Base-by-base conservation (phyloP, 1,140 invertebrate genomes). In the Kradibia gibbosae region DNA sequence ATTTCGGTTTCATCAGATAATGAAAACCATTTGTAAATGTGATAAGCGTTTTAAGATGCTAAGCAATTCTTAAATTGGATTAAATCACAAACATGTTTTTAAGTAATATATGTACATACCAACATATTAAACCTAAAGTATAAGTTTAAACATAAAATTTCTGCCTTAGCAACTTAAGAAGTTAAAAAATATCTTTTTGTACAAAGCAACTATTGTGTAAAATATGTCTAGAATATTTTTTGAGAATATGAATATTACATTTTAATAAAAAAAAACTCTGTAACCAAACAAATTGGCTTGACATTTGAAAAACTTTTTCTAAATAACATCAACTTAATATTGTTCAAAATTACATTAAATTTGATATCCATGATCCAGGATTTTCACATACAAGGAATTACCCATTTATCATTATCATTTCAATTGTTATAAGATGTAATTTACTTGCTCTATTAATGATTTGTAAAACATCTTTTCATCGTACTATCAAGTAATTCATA, bases 101-200 rank as follows among this genome's bases (percentile, higher is more conserved):
- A 81, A 81, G 3, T 53, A 81, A 80, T 74, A 45, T 80, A 81
- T 81, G 57, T 81, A 81, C 62, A 81, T 81, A 75, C 25, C 75
- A 67, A 62, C 73, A 79, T 28, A 60, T 70, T 79, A 79, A 60
- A 80, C 65, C 55, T 80, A 74, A 81, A 3, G 1, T 71, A 42
- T 48, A 57, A 55, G 42, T 74, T 74, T 80, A 80, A 75, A 15
- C 57, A 25, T 11, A 25, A 53, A 65, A 34, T 8, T 20, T 36
- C 55, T 65, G 60, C 0, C 53, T 67, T 22, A 53, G 22, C 31
- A 39, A 67, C 15, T 55, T 39, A 31, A 60, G 5, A 62, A 31
- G 57, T 79, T 50, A 77, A 22, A n/a, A 77, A 34, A 2, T 79
- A 80, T 36, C n/a, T 67, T 39, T 55, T 48, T 74, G 0, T 55